Evolutionary conservation across 2,888 invertebrate species (phyloP), one percentile per base, ranked within the genome.

Genomic region (Drosophila ezoana): DNA sequence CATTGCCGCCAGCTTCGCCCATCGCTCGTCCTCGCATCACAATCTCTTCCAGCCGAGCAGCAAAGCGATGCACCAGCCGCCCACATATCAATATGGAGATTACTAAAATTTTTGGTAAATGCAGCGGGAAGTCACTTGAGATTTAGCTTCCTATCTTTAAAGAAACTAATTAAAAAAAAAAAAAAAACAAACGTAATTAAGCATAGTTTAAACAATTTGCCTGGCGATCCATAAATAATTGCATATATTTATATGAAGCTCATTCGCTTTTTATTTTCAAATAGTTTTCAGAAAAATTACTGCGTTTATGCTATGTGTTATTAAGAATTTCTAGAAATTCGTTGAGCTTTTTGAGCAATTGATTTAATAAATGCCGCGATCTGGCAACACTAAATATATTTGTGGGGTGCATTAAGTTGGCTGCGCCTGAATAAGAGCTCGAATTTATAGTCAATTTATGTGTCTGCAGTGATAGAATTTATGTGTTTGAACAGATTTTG

Each of bases 1-100:
- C 28, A 67, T 74, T 56, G 53, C 72, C 44, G 68, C 77, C 64
- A 60, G 64, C 56, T 81, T 71, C 38, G 79, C 80, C 67, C 87
- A 82, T 66, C 89, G 91, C 58, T 95, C 95, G 0, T 94, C 94
- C 64, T 94, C 94, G 0, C 95, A 95, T 64, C 95, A 95, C 90
- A 95, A 95, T 86, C 92, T 95, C 1, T 92, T 92, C 61, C 90
- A 92, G 83, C 91, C 91, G n/a, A 91, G 76, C 41, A 68, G 70
- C 23, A 81, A 72, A 44, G 58, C 41, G 10, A 45, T 77, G 10
- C 77, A 77, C 52, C 75, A 79, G 38, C 72, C 82, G 43, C 90
- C 90, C 57, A 89, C 89, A 11, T 90, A 90, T 69, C 93, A 94
- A 83, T 90, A 89, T 90, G 93, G 89, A 90, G 93, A 81, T 91